Evolutionary conservation across 2,797 vertebrate species (phyloP).

Genomic region (Sparidentex hasta): DNA sequence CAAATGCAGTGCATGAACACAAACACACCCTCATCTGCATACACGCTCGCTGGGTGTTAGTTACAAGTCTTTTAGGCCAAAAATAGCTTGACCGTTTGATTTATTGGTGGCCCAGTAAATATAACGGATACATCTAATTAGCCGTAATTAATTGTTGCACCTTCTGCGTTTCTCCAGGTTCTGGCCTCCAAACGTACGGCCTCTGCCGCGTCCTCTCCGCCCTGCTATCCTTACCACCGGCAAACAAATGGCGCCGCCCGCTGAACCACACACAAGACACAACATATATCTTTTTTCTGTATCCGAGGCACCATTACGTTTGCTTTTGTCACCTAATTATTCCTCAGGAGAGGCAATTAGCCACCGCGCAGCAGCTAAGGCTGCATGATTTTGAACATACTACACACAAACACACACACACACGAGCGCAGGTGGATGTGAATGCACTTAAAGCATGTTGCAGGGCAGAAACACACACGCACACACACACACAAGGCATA

Average conservation of each 20-base stretch:
- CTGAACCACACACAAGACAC: conserved; percentile 69
- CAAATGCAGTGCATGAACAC: conserved; percentile 48
- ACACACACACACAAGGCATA: conserved; percentile 30
- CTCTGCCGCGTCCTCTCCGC: conserved; percentile 66
- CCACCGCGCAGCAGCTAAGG: conserved; percentile 65
- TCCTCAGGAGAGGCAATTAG: conserved; percentile 86
- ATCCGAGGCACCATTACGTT: conserved; percentile 72
- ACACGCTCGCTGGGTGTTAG: conserved; percentile 60
- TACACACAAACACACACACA: conserved; percentile 25
- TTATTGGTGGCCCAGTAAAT: conserved; percentile 80
- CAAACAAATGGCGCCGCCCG: conserved; percentile 73
- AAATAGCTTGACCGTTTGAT: conserved; percentile 79
- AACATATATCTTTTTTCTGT: conserved; percentile 73
- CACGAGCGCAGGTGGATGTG: not conserved
- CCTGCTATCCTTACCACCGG: conserved; percentile 52
- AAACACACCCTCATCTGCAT: conserved; percentile 35
- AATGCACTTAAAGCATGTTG: conserved; percentile 30
- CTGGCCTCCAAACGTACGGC: conserved; percentile 71
- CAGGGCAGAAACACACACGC: conserved; percentile 26
- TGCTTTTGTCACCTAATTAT: conserved; percentile 85
- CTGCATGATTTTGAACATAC: conserved; percentile 63
- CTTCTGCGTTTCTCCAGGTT: conserved; percentile 74
- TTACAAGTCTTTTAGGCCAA: conserved; percentile 75
- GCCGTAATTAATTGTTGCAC: conserved; percentile 82
- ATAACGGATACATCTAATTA: conserved; percentile 85